phyloP scores from a whole-genome alignment of 2,797 vertebrate species.

The Leucoraja ocellata region DNA sequence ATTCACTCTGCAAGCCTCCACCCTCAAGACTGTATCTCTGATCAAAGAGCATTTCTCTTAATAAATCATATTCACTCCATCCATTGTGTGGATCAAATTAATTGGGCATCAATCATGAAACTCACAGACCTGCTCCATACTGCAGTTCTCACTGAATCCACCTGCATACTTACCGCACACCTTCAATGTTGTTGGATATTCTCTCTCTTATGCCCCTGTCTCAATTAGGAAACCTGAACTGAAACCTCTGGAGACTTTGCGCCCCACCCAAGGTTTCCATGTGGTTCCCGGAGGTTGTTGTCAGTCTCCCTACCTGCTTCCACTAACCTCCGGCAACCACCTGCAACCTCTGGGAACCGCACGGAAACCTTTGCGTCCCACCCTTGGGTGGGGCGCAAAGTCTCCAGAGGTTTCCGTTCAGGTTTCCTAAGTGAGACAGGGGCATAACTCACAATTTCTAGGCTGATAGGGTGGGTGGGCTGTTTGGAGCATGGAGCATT shows the following conservation, averaged over 20 bases:
- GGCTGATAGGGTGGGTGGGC: not conserved
- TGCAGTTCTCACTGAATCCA: not conserved
- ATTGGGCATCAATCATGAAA: not conserved
- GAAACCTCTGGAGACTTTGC: no score
- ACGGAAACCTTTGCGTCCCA: no score
- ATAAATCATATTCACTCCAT: not conserved
- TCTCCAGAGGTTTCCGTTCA: no score
- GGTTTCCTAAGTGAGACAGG: no score
- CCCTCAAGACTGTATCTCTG: not conserved
- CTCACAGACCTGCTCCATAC: not conserved
- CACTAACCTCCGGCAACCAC: no score
- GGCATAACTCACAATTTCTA: not conserved
- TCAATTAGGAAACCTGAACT: no score
- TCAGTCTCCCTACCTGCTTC: no score
- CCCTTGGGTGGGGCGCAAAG: no score
- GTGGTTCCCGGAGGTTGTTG: no score
- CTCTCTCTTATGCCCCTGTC: not conserved
- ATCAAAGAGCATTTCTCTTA: not conserved
- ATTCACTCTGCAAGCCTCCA: not conserved
- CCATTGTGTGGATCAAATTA: not conserved
- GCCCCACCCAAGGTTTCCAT: no score
- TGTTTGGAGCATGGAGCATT: not conserved
- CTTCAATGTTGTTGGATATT: not conserved
- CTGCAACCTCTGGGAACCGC: no score
- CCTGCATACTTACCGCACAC: not conserved